These are phyloP conservation scores for Nephila pilipes DNA, from an alignment of 1,140 invertebrate species.

Conservation along the genomic window DNA sequence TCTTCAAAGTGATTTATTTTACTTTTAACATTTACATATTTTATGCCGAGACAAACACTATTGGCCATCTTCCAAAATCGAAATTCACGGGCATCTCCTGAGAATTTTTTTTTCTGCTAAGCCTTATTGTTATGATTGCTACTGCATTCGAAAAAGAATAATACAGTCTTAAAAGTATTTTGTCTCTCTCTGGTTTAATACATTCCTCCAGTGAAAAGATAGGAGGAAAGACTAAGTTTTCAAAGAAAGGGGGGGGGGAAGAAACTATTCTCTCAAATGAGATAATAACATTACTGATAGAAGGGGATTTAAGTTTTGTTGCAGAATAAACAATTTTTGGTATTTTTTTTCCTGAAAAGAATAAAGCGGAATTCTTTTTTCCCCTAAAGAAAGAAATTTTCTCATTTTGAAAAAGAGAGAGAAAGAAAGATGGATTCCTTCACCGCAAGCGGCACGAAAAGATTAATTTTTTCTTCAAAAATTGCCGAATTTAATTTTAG, in stretches of 20 bases:
- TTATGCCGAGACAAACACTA: slow-evolving; percentile 49
- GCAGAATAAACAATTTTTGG: not conserved
- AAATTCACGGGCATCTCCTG: slow-evolving; percentile 43
- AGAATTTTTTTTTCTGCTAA: not conserved
- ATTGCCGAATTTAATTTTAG: not conserved
- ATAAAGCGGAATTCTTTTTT: not conserved
- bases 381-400: not conserved
- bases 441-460: too few species aligned
- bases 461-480: not conserved
- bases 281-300: slow-evolving; percentile 44
- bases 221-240: not conserved
- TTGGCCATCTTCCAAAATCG: slow-evolving; percentile 58
- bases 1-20: slow-evolving; percentile 54
- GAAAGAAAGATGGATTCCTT: not conserved
- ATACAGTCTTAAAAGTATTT: slow-evolving; percentile 49
- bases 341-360: not conserved
- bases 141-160: slow-evolving; percentile 37
- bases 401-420: not conserved
- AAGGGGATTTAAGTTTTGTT: not conserved
- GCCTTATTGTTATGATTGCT: slow-evolving; percentile 36
- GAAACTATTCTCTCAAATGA: slow-evolving; percentile 14
- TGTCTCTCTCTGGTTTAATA: slow-evolving; percentile 5
- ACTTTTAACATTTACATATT: slow-evolving; percentile 62
- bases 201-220: not conserved
- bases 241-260: not conserved